A percentile compares a stretch with the other conserved stretches of the same genome.
phyloP scores from a whole-genome alignment of 2,113 vertebrate species.

The Cichladusa arquata region DNA sequence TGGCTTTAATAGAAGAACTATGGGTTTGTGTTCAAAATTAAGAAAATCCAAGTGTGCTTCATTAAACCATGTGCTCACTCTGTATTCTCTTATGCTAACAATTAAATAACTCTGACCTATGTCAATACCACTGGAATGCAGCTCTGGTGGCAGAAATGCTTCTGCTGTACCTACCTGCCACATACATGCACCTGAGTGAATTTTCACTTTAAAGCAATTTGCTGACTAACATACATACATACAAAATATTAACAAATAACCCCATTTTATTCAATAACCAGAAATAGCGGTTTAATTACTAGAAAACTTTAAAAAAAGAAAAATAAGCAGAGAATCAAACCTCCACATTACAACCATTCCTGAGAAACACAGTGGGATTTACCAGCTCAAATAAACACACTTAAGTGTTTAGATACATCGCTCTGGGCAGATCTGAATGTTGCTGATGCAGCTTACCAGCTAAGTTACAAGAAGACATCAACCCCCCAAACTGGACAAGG shows the following conservation, averaged over 20 bases:
- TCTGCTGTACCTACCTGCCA: neutral
- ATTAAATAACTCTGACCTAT: neutral
- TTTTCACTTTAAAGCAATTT: neutral
- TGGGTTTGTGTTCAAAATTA: neutral
- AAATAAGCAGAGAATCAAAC: neutral
- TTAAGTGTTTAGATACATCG: fast-evolving
- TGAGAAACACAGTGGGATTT: neutral
- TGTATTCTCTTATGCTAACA: neutral
- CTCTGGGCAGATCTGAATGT: neutral
- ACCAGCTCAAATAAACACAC: neutral
- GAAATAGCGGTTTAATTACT: neutral
- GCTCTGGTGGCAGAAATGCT: neutral
- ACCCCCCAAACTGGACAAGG: neutral
- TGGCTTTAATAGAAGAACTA: neutral
- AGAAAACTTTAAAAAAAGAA: neutral
- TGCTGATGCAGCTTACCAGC: neutral
- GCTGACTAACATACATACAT: neutral
- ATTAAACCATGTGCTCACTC: neutral
- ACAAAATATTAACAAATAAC: neutral
- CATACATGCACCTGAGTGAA: neutral
- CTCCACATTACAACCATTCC: neutral
- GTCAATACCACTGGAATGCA: neutral
- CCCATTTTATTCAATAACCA: neutral
- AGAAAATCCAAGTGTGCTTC: neutral
- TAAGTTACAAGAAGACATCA: neutral